Percentiles rank a stretch among this genome's conserved stretches.
These are phyloP conservation scores for Notoglanidium macrostoma DNA, from an alignment of 2,797 vertebrate species.

Conservation along the genomic window DNA sequence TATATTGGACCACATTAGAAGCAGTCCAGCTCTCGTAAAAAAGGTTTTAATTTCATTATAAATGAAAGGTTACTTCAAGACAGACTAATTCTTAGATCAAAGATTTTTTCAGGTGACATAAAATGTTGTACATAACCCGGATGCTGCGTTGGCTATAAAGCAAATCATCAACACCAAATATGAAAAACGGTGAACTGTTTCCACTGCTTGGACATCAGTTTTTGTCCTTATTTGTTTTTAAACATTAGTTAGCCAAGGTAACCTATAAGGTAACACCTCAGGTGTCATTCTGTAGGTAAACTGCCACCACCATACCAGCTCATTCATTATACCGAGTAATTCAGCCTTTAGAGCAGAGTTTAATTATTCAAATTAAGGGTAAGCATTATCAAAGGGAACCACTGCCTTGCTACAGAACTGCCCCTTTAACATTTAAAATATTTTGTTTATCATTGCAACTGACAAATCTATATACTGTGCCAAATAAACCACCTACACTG, in stretches of 20 bases:
- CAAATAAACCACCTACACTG: neutral
- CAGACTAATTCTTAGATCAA: neutral
- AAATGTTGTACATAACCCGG: neutral
- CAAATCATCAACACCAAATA: neutral
- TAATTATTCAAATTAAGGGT: constrained; percentile 14
- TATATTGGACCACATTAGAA: neutral
- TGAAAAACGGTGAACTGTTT: neutral
- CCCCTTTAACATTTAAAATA: neutral
- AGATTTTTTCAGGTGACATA: neutral
- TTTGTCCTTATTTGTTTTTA: neutral
- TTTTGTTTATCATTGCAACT: neutral
- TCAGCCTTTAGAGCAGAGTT: neutral
- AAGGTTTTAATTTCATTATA: neutral
- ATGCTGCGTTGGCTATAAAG: neutral
- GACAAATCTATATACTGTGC: neutral
- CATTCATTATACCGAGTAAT: neutral
- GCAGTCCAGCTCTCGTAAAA: neutral
- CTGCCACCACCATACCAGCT: neutral
- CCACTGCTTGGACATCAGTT: neutral
- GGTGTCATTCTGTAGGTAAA: neutral
- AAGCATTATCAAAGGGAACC: constrained; percentile 20
- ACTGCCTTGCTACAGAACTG: neutral
- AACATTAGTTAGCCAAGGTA: neutral
- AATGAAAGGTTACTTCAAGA: neutral
- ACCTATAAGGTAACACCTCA: neutral